Conservation (phyloP, 2,113 vertebrate species). For the Clarias magur region DNA sequence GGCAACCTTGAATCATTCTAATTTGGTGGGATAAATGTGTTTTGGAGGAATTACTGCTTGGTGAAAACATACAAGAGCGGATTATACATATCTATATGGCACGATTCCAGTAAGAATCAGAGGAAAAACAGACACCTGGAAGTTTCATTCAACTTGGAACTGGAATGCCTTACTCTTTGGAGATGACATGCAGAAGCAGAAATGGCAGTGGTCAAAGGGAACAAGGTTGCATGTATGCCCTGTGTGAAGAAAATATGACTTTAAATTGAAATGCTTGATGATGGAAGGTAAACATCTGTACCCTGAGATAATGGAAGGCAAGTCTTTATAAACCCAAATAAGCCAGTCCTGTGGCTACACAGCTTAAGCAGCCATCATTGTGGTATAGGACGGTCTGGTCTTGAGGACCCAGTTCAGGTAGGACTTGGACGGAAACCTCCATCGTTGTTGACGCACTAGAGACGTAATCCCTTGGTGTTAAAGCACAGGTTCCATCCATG, state of each 20-base stretch:
- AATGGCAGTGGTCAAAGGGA: not conserved
- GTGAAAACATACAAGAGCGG: not conserved
- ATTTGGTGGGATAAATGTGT: not conserved
- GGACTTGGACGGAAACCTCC: not conserved
- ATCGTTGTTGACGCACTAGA: not conserved
- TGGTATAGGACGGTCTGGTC: no score
- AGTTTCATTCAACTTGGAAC: not conserved
- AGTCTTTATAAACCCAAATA: not conserved
- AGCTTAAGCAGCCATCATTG: not conserved
- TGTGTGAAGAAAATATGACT: not conserved
- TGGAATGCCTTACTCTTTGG: not conserved
- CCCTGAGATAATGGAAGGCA: not conserved
- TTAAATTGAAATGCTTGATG: not conserved
- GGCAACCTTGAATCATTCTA: not conserved
- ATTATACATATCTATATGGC: not conserved
- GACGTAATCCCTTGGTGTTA: not conserved
- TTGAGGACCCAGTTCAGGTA: not conserved
- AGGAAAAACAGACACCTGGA: not conserved
- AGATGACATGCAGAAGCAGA: not conserved
- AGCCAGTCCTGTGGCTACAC: not conserved
- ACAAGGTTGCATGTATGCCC: not conserved
- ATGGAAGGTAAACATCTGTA: not conserved
- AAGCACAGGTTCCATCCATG: not conserved
- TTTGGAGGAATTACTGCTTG: not conserved
- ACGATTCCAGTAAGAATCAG: not conserved